Conservation (phyloP, 2,113 vertebrate species). For the Haemorhous mexicanus region DNA sequence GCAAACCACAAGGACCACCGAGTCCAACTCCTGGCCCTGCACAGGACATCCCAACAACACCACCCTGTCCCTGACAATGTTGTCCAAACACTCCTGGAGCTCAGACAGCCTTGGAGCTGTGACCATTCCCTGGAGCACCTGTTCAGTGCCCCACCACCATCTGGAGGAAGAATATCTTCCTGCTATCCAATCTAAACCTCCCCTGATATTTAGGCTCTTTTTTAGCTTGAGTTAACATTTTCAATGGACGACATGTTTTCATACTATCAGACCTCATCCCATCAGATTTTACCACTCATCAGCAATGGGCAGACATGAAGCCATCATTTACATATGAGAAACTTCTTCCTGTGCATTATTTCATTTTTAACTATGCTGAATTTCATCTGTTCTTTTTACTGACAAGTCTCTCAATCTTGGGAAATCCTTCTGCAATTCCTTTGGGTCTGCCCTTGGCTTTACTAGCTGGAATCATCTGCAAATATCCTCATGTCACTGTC, state of each 20-base stretch:
- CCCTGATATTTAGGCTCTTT: neutral
- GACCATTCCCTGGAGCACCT: neutral
- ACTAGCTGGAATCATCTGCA: neutral
- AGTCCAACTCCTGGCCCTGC: neutral
- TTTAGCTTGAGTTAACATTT: neutral
- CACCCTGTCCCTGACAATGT: neutral
- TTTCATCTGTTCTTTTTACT: neutral
- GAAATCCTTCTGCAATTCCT: neutral
- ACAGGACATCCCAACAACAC: neutral
- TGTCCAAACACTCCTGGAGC: neutral
- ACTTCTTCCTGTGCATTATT: neutral
- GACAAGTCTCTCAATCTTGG: neutral
- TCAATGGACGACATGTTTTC: neutral
- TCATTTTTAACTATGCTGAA: neutral
- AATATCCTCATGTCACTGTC: neutral
- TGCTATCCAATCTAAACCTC: neutral
- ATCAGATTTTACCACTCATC: neutral
- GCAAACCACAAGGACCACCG: neutral
- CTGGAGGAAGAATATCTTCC: neutral
- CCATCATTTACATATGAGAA: neutral
- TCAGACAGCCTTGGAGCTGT: neutral
- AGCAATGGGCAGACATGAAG: neutral
- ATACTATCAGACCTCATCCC: neutral
- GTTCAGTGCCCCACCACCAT: fast-evolving
- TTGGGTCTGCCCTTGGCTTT: neutral